phyloP scores from a whole-genome alignment of 2,797 vertebrate species.

The Alectoris magna region DNA sequence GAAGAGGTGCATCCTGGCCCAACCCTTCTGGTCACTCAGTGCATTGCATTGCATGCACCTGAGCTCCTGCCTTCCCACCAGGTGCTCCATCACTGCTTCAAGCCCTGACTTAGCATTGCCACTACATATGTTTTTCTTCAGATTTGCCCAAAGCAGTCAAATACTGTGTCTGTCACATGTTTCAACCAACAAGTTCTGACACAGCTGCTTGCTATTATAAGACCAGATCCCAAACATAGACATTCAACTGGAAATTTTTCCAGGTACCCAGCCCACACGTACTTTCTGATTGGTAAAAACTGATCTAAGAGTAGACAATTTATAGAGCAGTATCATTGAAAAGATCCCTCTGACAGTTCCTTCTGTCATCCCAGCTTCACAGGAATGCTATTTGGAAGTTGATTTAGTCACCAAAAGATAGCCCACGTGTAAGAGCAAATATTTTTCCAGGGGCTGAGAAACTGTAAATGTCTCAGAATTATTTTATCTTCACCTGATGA shows the following conservation, averaged over 20 bases:
- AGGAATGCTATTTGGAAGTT: not conserved
- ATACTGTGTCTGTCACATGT: not conserved
- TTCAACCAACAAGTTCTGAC: not conserved
- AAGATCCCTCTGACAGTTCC: not conserved
- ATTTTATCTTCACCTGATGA: conserved; percentile 3
- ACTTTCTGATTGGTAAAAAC: not conserved
- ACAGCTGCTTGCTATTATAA: not conserved
- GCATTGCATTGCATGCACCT: too few relatives aligned
- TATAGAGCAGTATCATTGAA: not conserved
- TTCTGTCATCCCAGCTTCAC: not conserved
- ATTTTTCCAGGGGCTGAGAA: not conserved
- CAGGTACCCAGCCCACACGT: not conserved
- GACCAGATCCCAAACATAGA: not conserved
- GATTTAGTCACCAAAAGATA: not conserved
- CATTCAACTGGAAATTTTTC: not conserved
- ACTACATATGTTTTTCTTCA: not conserved
- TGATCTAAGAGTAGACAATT: not conserved
- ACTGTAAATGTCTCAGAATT: not conserved
- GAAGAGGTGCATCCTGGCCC: too few relatives aligned
- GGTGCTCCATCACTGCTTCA: too few relatives aligned
- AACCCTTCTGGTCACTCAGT: too few relatives aligned
- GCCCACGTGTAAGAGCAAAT: not conserved
- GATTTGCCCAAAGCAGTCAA: not conserved
- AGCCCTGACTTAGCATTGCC: too few relatives aligned
- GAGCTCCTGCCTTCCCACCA: too few relatives aligned